phyloP scores from a whole-genome alignment of 1,140 invertebrate species.

The Anoplolepis gracilipes region DNA sequence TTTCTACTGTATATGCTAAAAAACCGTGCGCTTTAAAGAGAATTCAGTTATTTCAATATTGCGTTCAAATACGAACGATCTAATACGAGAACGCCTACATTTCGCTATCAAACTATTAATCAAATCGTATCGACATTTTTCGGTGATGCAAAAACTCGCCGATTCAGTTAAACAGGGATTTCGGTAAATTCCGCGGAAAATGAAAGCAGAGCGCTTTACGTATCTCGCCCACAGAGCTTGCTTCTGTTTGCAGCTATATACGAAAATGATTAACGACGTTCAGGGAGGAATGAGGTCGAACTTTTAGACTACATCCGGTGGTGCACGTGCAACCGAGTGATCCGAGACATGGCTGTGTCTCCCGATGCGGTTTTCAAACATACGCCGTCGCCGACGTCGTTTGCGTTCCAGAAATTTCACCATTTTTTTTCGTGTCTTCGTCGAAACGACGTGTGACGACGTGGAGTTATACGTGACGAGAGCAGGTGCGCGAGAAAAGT shows the following conservation, averaged over 20 bases:
- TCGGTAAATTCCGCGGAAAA: constrained; percentile 44
- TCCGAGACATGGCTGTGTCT: constrained; percentile 46
- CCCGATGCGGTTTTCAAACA: constrained; percentile 61
- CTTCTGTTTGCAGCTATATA: constrained; percentile 38
- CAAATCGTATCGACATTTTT: constrained; percentile 51
- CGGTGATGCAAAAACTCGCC: constrained; percentile 31
- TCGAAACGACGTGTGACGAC: constrained; percentile 50
- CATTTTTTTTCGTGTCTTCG: constrained; percentile 63
- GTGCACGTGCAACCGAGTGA: constrained; percentile 68
- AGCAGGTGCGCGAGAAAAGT: constrained; percentile 57
- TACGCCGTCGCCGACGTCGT: constrained; percentile 10
- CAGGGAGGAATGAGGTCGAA: constrained; percentile 66
- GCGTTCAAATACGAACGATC: constrained; percentile 5
- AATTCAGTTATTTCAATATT: constrained; percentile 17
- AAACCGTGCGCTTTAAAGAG: background rate
- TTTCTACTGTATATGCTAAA: constrained; percentile 14
- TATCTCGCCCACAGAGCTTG: constrained; percentile 9
- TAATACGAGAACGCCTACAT: background rate
- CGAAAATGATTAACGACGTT: constrained; percentile 79
- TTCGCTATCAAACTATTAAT: constrained; percentile 33
- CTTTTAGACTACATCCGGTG: constrained; percentile 72
- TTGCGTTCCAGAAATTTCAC: constrained; percentile 58
- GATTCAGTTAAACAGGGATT: constrained; percentile 52
- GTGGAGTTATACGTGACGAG: constrained; percentile 55
- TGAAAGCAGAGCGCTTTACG: constrained; percentile 46